Evolutionary conservation across 2,888 invertebrate species (phyloP).

Genomic region (Empis stercorea): DNA sequence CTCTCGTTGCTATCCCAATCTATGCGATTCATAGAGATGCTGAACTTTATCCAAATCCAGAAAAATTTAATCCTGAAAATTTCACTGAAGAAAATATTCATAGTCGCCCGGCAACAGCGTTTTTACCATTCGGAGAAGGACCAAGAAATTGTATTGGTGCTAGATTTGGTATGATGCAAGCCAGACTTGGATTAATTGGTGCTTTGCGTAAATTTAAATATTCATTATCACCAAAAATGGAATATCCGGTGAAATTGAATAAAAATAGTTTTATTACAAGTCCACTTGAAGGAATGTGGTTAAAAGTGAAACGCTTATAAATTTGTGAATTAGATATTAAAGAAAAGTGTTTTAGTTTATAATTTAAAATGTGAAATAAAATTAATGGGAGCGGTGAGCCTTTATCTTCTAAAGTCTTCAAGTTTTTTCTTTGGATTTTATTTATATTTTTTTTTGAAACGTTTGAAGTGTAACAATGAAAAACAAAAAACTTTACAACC

Average conservation of each 20-base stretch:
- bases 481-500: too few relatives aligned
- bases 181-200: conserved; percentile 1
- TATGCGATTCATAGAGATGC: conserved; percentile 26
- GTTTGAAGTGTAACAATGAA: too few relatives aligned
- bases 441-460: too few relatives aligned
- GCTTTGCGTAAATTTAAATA: conserved; percentile 9
- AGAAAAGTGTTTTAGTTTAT: too few relatives aligned
- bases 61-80: conserved; percentile 28
- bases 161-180: conserved; percentile 11
- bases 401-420: too few relatives aligned
- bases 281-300: conserved; percentile 4
- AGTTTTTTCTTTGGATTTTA: too few relatives aligned
- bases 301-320: conserved; percentile 2
- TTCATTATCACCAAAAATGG: conserved; percentile 10
- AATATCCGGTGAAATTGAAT: neutral
- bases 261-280: conserved; percentile 1
- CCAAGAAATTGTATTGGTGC: conserved; percentile 11
- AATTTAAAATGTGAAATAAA: too few relatives aligned
- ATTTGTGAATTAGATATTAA: too few relatives aligned
- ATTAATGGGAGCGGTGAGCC: too few relatives aligned
- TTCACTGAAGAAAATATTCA: conserved; percentile 21
- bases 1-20: conserved; percentile 18
- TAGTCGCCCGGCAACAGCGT: conserved; percentile 8
- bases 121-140: conserved; percentile 11
- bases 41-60: conserved; percentile 25